Conservation (phyloP, 64 coral and sea anemone species). For the Pachyseris speciosa region DNA sequence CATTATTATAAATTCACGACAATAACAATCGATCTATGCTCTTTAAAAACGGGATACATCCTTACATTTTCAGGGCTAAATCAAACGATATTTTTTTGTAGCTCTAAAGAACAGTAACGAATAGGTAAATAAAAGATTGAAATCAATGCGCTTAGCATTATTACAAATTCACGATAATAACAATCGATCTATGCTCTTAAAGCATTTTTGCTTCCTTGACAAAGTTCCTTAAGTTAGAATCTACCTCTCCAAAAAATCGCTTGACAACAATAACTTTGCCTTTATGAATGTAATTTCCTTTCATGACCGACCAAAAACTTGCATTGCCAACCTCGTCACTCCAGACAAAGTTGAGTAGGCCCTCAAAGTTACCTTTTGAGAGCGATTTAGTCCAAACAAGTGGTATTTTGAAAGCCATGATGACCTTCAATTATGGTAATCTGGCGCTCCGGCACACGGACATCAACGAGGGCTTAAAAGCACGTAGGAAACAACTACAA, state of each 20-base stretch:
- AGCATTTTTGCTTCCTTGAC: background rate
- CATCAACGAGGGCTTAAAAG: slow-evolving; percentile 18
- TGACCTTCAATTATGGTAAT: slow-evolving; percentile 2
- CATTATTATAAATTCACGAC: too few species aligned
- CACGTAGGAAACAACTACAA: slow-evolving; percentile 42
- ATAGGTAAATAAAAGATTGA: too few species aligned
- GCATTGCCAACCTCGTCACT: too few species aligned
- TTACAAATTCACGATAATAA: too few species aligned
- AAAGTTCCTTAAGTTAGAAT: slow-evolving; percentile 15
- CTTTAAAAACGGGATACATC: too few species aligned
- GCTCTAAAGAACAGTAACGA: too few species aligned
- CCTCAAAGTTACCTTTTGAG: slow-evolving; percentile 5
- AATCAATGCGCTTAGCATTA: too few species aligned
- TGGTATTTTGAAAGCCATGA: slow-evolving; percentile 42
- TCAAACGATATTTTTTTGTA: too few species aligned
- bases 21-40: too few species aligned
- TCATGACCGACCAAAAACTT: background rate
- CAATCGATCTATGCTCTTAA: too few species aligned
- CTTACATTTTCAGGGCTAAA: too few species aligned
- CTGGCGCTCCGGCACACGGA: background rate
- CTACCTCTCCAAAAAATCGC: background rate
- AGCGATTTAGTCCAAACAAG: slow-evolving; percentile 18
- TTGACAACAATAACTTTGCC: background rate
- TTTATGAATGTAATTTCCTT: background rate
- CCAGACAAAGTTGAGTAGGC: background rate